Percentiles rank a stretch among this genome's conserved stretches.
Conservation (phyloP, 2,888 invertebrate species). For the Nemurella pictetii region DNA sequence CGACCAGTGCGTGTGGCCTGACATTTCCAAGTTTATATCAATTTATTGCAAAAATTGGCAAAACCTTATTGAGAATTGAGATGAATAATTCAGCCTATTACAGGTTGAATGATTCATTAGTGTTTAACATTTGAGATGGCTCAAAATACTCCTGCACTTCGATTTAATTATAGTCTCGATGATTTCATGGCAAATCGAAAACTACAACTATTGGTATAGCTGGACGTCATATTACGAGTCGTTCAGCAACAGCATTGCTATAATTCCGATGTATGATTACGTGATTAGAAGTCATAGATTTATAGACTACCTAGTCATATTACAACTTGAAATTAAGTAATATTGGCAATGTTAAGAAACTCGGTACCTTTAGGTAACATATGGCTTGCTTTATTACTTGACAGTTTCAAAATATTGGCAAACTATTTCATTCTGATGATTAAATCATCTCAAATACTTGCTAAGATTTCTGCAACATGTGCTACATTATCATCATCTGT, state of each 20-base stretch:
- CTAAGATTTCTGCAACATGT: background rate
- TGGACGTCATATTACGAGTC: too few relatives aligned
- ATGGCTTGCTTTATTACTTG: background rate
- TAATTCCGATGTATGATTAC: background rate
- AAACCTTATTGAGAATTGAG: too few relatives aligned
- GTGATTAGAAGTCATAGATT: background rate
- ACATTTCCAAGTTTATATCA: background rate
- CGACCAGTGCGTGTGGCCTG: too few relatives aligned
- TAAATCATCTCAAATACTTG: background rate
- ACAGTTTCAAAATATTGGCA: background rate
- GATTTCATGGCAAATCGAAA: too few relatives aligned
- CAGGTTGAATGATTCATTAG: too few relatives aligned
- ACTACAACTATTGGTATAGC: background rate
- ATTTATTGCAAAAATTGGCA: background rate
- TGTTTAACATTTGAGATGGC: too few relatives aligned
- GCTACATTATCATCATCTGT: background rate
- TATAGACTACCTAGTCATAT: background rate
- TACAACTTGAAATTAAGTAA: too few relatives aligned
- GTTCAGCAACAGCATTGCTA: background rate
- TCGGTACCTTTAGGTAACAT: background rate
- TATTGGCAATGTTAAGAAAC: background rate
- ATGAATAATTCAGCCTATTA: too few relatives aligned
- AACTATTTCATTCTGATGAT: background rate
- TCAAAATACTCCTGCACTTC: too few relatives aligned
- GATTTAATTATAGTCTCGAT: too few relatives aligned